Percentiles rank a stretch among this genome's conserved stretches.
phyloP scores from a whole-genome alignment of 2,888 invertebrate species.

The Sinhomidia bicolor region DNA sequence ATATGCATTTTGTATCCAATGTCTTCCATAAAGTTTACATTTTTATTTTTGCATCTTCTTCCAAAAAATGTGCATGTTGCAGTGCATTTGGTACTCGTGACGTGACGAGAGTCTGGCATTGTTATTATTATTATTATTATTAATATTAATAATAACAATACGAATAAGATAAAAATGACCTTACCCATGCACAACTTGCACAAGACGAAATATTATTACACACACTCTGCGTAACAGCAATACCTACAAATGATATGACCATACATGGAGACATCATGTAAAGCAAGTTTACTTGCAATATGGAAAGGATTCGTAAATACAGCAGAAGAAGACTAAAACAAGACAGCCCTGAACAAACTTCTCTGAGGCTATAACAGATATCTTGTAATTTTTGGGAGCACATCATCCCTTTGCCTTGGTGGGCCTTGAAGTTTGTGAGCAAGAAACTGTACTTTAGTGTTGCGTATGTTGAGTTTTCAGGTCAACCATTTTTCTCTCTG shows the following conservation, averaged over 20 bases:
- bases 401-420: background rate
- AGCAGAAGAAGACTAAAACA: slow-evolving; percentile 10
- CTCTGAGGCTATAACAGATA: background rate
- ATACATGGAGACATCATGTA: background rate
- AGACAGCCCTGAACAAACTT: slow-evolving; percentile 56
- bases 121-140: too few species aligned
- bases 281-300: background rate
- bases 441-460: background rate
- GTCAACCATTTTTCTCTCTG: slow-evolving; percentile 21
- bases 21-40: background rate
- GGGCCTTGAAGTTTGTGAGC: slow-evolving; percentile 44
- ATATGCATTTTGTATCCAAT: background rate
- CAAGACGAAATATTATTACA: too few species aligned
- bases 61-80: background rate
- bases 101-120: too few species aligned
- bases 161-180: too few species aligned
- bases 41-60: background rate
- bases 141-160: too few species aligned
- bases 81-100: background rate
- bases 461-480: slow-evolving; percentile 29
- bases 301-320: background rate
- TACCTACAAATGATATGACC: background rate
- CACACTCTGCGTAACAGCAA: background rate
- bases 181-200: background rate
- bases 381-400: slow-evolving; percentile 26